A percentile compares a stretch with the other conserved stretches of the same genome.
These are phyloP conservation scores for Periophthalmus magnuspinnatus DNA, from an alignment of 2,797 vertebrate genomes.

Conservation along the genomic window DNA sequence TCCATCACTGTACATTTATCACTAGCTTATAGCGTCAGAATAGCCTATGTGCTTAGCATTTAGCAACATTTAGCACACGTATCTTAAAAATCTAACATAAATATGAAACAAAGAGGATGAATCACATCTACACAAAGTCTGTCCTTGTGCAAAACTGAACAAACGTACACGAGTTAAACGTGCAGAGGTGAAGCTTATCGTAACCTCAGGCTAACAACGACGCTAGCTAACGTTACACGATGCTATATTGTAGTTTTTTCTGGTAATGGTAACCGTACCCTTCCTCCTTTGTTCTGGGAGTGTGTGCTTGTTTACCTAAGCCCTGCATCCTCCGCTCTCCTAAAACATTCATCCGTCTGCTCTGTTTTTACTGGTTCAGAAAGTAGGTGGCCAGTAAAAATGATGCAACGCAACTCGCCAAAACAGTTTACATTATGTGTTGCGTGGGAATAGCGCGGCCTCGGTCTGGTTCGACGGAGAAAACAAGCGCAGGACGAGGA, in stretches of 20 bases:
- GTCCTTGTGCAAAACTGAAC: background rate
- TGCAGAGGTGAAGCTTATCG: background rate
- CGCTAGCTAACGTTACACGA: background rate
- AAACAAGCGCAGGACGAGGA: slow-evolving; percentile 12
- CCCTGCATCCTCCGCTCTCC: slow-evolving; percentile 39
- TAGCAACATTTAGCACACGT: too few relatives aligned
- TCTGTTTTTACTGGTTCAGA: slow-evolving; percentile 42
- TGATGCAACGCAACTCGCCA: slow-evolving; percentile 26
- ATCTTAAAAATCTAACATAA: too few relatives aligned
- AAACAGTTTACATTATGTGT: slow-evolving; percentile 16
- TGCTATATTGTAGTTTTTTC: background rate
- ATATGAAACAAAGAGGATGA: background rate
- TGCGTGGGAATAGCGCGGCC: slow-evolving; percentile 15
- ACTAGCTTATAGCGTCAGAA: too few relatives aligned
- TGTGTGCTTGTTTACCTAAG: slow-evolving; percentile 23
- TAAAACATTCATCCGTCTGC: slow-evolving; percentile 31
- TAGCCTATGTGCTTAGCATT: too few relatives aligned
- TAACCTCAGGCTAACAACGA: background rate
- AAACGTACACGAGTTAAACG: background rate
- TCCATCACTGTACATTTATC: too few relatives aligned
- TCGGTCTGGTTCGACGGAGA: background rate
- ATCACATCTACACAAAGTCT: background rate
- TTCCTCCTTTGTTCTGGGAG: slow-evolving; percentile 13
- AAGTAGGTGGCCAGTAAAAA: slow-evolving; percentile 31
- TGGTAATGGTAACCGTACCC: background rate